Percentiles rank a stretch among this genome's conserved stretches.
Conservation (phyloP, 1,140 invertebrate genomes). For the Tetraneura akinire region DNA sequence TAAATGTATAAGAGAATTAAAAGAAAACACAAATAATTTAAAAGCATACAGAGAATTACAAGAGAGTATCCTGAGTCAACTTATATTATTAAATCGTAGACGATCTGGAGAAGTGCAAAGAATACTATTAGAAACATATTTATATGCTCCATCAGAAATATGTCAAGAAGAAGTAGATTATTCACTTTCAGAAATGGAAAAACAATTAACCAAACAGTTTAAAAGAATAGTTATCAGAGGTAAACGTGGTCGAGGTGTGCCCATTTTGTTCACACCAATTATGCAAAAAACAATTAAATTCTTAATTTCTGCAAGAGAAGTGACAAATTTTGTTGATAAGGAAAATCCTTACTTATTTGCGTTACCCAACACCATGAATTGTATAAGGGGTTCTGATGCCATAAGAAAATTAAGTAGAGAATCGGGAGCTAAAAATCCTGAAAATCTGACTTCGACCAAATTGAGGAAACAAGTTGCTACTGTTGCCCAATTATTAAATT, state of each 20-base stretch:
- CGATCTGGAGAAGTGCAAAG: background rate
- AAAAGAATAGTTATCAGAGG: background rate
- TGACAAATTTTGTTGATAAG: background rate
- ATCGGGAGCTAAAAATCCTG: background rate
- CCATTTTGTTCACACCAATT: background rate
- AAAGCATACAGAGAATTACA: background rate
- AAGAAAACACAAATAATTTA: background rate
- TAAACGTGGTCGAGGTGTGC: background rate
- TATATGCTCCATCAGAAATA: background rate
- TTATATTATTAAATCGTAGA: constrained; percentile 2
- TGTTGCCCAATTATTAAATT: background rate
- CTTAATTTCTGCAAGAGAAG: background rate
- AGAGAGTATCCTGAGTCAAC: background rate
- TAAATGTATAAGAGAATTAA: background rate
- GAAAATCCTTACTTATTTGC: constrained; percentile 7
- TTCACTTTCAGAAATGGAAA: background rate
- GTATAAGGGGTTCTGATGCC: background rate
- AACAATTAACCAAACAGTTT: background rate
- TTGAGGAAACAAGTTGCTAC: constrained; percentile 6
- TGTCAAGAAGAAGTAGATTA: background rate
- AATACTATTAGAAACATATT: background rate
- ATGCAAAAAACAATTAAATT: background rate
- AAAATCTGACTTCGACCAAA: background rate
- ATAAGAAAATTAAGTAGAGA: constrained; percentile 7
- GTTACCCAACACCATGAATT: background rate